These are phyloP conservation scores for Phyllostomus hastatus DNA, from an alignment of 2,113 vertebrate genomes.

Conservation along the genomic window DNA sequence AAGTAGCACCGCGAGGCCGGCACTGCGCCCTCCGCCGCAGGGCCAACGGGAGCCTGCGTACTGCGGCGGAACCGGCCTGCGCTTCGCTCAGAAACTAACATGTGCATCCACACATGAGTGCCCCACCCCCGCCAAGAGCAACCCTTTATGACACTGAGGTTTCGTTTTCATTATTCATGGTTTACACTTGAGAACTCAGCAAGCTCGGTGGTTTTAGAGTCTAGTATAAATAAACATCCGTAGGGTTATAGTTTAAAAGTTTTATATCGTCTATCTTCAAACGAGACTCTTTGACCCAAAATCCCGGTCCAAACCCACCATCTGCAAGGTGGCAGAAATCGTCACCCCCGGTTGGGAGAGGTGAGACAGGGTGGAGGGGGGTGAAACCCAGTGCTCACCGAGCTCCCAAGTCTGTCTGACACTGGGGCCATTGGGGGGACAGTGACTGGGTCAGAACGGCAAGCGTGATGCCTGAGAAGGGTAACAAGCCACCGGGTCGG, in stretches of 20 bases:
- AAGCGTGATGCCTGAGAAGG: not conserved
- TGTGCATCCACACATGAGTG: not conserved
- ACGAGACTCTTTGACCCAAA: not conserved
- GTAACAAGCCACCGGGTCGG: not conserved
- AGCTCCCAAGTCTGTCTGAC: not conserved
- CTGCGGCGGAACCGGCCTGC: not conserved
- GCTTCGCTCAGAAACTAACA: constrained; percentile 14
- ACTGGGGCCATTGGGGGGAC: too few species aligned
- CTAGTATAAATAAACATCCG: not conserved
- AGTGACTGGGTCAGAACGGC: not conserved
- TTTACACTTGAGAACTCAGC: not conserved
- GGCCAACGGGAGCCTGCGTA: not conserved
- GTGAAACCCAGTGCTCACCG: not conserved
- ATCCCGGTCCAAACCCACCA: not conserved
- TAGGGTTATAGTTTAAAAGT: not conserved
- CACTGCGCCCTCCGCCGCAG: not conserved
- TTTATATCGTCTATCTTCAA: not conserved
- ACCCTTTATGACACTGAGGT: not conserved
- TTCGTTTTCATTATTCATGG: not conserved
- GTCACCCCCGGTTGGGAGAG: not conserved
- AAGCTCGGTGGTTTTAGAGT: not conserved
- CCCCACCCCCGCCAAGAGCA: not conserved
- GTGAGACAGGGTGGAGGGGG: not conserved
- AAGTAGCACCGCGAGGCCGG: constrained; percentile 56
- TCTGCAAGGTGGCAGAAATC: not conserved